phyloP scores from a whole-genome alignment of 2,797 vertebrate genomes.

The Muscicapa striata region DNA sequence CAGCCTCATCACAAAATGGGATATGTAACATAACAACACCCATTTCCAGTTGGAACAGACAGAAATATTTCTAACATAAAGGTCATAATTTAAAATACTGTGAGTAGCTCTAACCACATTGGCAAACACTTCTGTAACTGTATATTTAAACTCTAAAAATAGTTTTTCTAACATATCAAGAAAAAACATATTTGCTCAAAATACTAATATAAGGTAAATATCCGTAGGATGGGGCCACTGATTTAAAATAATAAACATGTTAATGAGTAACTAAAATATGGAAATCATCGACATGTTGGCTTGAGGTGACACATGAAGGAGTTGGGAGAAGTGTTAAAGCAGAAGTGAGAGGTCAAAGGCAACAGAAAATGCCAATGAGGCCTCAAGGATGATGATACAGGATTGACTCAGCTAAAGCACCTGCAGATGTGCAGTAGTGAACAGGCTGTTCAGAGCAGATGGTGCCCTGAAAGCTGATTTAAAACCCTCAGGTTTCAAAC shows the following conservation, averaged over 20 bases:
- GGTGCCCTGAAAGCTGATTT: not conserved
- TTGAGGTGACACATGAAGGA: not conserved
- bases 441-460: not conserved
- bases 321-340: not conserved
- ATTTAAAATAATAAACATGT: not conserved
- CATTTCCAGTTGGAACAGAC: accelerated
- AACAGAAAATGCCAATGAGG: not conserved
- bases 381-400: accelerated
- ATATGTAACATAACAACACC: not conserved
- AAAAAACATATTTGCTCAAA: not conserved
- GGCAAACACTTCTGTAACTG: not conserved
- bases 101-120: not conserved
- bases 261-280: not conserved
- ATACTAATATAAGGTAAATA: not conserved
- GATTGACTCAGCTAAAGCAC: not conserved
- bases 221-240: accelerated
- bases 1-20: not conserved
- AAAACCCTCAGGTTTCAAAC: not conserved
- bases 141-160: not conserved
- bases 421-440: not conserved
- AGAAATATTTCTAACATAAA: not conserved
- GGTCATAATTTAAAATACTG: not conserved
- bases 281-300: accelerated
- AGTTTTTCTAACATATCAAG: not conserved
- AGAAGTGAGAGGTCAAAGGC: not conserved